Evolutionary conservation across 1,140 invertebrate species (phyloP).

Genomic region (Wiebesia pumilae): DNA sequence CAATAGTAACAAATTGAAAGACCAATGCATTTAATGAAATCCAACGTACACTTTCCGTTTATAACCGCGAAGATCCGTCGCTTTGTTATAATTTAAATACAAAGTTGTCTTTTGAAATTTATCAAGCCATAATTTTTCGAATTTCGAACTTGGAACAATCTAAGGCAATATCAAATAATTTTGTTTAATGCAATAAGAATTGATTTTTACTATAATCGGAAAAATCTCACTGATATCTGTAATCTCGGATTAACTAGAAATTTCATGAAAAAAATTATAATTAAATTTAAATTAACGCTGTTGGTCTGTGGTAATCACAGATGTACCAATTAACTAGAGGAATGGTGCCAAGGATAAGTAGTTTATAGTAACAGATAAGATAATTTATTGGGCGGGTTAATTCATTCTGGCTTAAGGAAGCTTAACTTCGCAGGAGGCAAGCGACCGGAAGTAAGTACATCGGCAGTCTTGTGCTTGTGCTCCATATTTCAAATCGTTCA

Average conservation of each 20-base stretch:
- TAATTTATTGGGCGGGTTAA: conserved; percentile 67
- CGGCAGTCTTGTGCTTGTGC: neutral
- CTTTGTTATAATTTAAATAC: neutral
- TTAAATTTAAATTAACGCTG: neutral
- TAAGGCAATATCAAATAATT: neutral
- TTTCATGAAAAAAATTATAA: neutral
- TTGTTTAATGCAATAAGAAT: neutral
- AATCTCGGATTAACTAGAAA: neutral
- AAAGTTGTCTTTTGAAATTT: too few relatives aligned
- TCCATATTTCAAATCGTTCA: conserved; percentile 6
- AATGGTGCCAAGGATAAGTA: conserved; percentile 52
- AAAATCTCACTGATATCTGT: neutral
- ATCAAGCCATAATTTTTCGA: too few relatives aligned
- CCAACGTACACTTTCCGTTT: neutral
- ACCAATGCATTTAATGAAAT: neutral
- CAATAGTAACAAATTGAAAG: neutral
- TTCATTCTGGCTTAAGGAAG: conserved; percentile 67
- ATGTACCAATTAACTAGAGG: conserved; percentile 60
- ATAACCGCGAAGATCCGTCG: neutral
- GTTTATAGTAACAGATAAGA: conserved; percentile 56
- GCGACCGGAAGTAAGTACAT: conserved; percentile 31
- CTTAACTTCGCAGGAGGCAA: conserved; percentile 52
- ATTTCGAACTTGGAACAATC: neutral
- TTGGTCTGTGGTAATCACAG: conserved; percentile 51
- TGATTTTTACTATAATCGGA: neutral